phyloP scores from a whole-genome alignment of 2,797 vertebrate species.

The Semaprochilodus insignis region DNA sequence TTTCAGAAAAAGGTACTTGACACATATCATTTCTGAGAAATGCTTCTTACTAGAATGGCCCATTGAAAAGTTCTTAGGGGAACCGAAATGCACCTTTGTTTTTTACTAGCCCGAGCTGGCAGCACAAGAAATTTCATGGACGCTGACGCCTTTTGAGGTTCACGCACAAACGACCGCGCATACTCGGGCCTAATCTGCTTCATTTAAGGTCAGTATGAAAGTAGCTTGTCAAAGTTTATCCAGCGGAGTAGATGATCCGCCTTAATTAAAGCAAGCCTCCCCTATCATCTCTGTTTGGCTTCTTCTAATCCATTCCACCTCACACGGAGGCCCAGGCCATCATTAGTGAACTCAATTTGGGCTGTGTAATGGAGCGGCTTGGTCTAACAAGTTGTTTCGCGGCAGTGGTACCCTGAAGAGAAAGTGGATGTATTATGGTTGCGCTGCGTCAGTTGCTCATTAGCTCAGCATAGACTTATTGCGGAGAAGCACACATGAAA shows the following conservation, averaged over 20 bases:
- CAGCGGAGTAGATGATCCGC: constrained; percentile 16
- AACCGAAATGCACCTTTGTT: neutral
- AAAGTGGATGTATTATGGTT: constrained; percentile 71
- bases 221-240: constrained; percentile 36
- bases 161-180: no score
- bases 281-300: constrained; percentile 58
- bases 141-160: neutral
- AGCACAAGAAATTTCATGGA: neutral
- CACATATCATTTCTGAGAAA: no score
- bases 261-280: constrained; percentile 55
- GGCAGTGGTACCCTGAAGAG: constrained; percentile 75
- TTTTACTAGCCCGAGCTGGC: neutral
- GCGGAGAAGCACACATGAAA: constrained; percentile 73
- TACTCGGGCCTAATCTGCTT: constrained; percentile 16
- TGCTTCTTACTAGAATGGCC: no score
- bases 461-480: constrained; percentile 76
- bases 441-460: constrained; percentile 68
- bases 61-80: neutral
- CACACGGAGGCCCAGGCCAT: constrained; percentile 65
- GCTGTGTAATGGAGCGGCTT: constrained; percentile 79
- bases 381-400: constrained; percentile 77
- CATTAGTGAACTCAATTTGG: constrained; percentile 75
- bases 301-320: constrained; percentile 68
- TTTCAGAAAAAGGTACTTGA: no score
- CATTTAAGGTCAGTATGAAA: constrained; percentile 34